Percentiles rank a stretch among this genome's conserved stretches.
Evolutionary conservation across 2,888 invertebrate species (phyloP).

Genomic region (Drosophila histrio): DNA sequence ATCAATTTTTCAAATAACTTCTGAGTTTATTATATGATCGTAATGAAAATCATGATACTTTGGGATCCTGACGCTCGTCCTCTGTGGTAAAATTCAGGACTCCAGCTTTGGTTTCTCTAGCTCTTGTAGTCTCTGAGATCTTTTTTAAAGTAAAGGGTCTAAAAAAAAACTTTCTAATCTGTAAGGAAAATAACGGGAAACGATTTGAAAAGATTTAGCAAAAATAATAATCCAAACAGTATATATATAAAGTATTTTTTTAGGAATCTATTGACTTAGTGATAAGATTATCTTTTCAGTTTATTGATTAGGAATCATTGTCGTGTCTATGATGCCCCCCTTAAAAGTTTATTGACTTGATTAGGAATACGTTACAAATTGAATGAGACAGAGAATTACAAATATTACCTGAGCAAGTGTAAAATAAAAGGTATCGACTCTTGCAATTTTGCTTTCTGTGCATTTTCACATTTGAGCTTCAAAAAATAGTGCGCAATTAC

Average conservation of each 20-base stretch:
- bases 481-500: constrained; percentile 24
- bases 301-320: neutral
- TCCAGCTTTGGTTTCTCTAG: too few species aligned
- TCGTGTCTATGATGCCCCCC: neutral
- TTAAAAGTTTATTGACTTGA: neutral
- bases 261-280: neutral
- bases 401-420: neutral
- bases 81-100: too few species aligned
- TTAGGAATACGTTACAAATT: neutral
- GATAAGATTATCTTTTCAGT: neutral
- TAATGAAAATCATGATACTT: too few species aligned
- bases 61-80: too few species aligned
- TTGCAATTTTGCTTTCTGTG: constrained; percentile 2
- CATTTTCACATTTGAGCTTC: constrained; percentile 5
- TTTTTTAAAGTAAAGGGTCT: too few species aligned
- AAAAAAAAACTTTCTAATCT: too few species aligned
- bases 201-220: too few species aligned
- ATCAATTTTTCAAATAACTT: too few species aligned
- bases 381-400: neutral
- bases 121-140: too few species aligned
- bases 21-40: too few species aligned
- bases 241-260: neutral
- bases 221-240: too few species aligned
- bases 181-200: too few species aligned
- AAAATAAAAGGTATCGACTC: neutral